Evolutionary conservation across 2,113 vertebrate species (phyloP).

Genomic region (Aleadryas rufinucha): DNA sequence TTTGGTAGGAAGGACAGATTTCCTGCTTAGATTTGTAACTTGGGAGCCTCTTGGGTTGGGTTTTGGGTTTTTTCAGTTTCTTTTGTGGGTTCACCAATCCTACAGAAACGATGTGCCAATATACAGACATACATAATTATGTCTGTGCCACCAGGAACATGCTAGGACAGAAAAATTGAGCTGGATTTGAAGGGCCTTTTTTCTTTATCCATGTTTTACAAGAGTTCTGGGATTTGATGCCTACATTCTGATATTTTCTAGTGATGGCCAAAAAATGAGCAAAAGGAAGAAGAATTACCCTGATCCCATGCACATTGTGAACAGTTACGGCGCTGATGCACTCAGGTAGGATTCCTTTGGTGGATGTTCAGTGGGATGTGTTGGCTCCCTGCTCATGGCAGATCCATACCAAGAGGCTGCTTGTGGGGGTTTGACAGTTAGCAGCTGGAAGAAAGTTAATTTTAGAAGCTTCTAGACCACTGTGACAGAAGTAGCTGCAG

Average conservation of each 20-base stretch:
- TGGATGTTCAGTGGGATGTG: neutral
- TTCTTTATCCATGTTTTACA: neutral
- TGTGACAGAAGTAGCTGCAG: neutral
- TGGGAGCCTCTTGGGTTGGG: neutral
- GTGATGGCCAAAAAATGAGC: slow-evolving; percentile 99
- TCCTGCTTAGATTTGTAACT: neutral
- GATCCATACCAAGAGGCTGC: neutral
- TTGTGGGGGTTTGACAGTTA: neutral
- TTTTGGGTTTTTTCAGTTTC: neutral
- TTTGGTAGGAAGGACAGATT: neutral
- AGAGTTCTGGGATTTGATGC: neutral
- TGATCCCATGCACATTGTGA: slow-evolving; percentile 84
- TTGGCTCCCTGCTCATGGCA: neutral
- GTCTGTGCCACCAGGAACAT: neutral
- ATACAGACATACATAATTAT: neutral
- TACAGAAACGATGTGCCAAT: neutral
- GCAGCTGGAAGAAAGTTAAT: neutral
- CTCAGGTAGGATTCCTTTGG: slow-evolving; percentile 78
- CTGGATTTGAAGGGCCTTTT: neutral
- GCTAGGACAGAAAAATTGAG: neutral
- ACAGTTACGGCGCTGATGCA: slow-evolving; percentile 91
- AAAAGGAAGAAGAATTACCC: slow-evolving; percentile 99
- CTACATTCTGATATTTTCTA: slow-evolving; percentile 46
- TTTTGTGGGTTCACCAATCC: neutral
- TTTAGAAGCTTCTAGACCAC: neutral